Base-by-base conservation (phyloP, 2,888 invertebrate genomes). In the Cylloceria caligata region DNA sequence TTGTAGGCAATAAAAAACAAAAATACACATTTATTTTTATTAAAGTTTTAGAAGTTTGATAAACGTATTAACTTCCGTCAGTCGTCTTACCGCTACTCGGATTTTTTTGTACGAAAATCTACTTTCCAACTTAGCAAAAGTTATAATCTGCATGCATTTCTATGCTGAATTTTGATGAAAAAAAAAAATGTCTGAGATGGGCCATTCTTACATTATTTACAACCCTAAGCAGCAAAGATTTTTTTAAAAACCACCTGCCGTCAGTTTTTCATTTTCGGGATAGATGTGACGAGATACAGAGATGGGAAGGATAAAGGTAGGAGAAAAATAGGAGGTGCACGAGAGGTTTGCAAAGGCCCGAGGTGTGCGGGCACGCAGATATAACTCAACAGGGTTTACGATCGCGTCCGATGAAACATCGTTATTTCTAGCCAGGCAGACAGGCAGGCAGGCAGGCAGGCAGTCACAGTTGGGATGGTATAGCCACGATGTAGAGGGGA, bases 341-440 rank as follows among this genome's bases (percentile, higher is more conserved):
- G 27, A 67, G 74, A 68, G 78, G 57, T 83, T 69, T 78, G 77
- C 42, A n/a, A 45, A 71, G 39, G 67, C n/a, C 71, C 42, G 57
- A 72, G 71, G 72, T 72, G 62, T 11, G 52, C 60, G 68, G 39
- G 45, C 60, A 64, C 76, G 82, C 69, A 74, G 64, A 84, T 77
- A 82, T 82, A 82, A 84, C 84, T 83, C 80, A 72, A 67, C 79
- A 30, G 73, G 74, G 78, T 84, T 84, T 84, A 84, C 83, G 84
- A 84, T 84, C 83, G 78, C 80, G 80, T 84, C 80, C 80, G 84
- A 81, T 81, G 83, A 83, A 84, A 84, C 75, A 78, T 80, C 77
- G 83, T 79, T 78, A 76, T 72, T 80, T 62, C 55, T 62, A 74
- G 57, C 24, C 49, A 34, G 11, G 69, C 64, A 36, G 49, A n/a